phyloP scores from a whole-genome alignment of 2,797 vertebrate genomes.

The Coilia nasus region DNA sequence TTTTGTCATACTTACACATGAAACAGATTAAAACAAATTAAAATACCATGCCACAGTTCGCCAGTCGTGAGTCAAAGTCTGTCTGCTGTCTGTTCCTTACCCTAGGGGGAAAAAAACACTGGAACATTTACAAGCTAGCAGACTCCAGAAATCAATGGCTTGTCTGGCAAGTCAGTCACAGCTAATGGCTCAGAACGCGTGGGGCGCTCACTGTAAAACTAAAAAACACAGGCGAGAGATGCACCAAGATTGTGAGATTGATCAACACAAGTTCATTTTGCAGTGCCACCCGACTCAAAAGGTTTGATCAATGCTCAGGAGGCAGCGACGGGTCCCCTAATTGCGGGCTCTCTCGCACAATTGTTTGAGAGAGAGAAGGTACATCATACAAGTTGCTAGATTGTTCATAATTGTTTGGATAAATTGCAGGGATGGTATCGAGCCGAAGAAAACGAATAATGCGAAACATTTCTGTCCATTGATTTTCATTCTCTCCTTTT shows the following conservation, averaged over 20 bases:
- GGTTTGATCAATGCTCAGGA: constrained; percentile 72
- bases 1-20: not conserved
- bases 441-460: constrained; percentile 79
- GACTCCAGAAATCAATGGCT: constrained; percentile 70
- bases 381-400: constrained; percentile 73
- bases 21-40: constrained; percentile 11
- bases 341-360: constrained; percentile 69
- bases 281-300: constrained; percentile 64
- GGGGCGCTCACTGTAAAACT: constrained; percentile 72
- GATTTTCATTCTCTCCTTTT: constrained; percentile 78
- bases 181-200: constrained; percentile 78
- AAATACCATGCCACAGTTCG: constrained; percentile 3
- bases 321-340: constrained; percentile 62
- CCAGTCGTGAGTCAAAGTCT: constrained; percentile 35
- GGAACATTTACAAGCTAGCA: constrained; percentile 67
- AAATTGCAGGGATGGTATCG: constrained; percentile 86
- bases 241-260: constrained; percentile 79
- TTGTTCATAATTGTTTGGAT: constrained; percentile 88
- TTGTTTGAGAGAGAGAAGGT: constrained; percentile 60
- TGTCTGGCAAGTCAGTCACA: constrained; percentile 69
- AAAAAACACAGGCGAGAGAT: constrained; percentile 72
- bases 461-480: constrained; percentile 81
- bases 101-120: constrained; percentile 68
- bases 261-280: constrained; percentile 74
- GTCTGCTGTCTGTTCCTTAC: constrained; percentile 49